These are phyloP conservation scores for Ommatoiulus sabulosus DNA, from an alignment of 2,888 invertebrate genomes.

Conservation along the genomic window DNA sequence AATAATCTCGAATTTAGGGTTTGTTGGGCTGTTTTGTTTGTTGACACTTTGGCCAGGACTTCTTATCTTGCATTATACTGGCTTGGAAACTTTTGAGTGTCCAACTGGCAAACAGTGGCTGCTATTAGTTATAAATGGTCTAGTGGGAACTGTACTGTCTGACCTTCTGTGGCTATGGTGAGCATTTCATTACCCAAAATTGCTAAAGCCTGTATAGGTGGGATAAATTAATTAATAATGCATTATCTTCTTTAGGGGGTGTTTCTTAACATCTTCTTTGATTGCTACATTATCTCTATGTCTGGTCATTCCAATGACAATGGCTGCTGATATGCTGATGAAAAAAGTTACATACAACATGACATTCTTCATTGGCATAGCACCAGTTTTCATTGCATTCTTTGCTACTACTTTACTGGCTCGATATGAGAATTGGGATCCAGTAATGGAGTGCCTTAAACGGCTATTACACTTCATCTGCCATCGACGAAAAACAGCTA, in stretches of 20 bases:
- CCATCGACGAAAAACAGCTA: constrained; percentile 59
- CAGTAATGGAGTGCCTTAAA: constrained; percentile 74
- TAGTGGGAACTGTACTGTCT: constrained; percentile 90
- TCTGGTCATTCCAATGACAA: constrained; percentile 88
- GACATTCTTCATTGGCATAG: constrained; percentile 81
- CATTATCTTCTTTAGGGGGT: constrained; percentile 77
- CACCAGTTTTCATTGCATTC: constrained; percentile 83
- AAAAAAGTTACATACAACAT: constrained; percentile 74
- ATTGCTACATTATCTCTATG: constrained; percentile 89
- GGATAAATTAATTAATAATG: constrained; percentile 44
- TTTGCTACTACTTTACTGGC: constrained; percentile 77
- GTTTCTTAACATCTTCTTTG: constrained; percentile 90
- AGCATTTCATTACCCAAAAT: constrained; percentile 63
- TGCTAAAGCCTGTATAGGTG: neutral
- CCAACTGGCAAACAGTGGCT: constrained; percentile 85
- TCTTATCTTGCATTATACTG: constrained; percentile 83
- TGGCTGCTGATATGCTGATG: constrained; percentile 83
- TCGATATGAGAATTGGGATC: constrained; percentile 86
- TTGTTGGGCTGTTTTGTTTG: constrained; percentile 93
- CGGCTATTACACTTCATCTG: constrained; percentile 69
- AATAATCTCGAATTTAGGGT: constrained; percentile 74
- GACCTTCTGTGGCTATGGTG: constrained; percentile 95
- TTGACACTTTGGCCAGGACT: constrained; percentile 90
- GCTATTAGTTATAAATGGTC: constrained; percentile 84
- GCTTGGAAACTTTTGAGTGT: constrained; percentile 85